phyloP scores from a whole-genome alignment of 2,888 invertebrate genomes.

The Microplitis deprimator region DNA sequence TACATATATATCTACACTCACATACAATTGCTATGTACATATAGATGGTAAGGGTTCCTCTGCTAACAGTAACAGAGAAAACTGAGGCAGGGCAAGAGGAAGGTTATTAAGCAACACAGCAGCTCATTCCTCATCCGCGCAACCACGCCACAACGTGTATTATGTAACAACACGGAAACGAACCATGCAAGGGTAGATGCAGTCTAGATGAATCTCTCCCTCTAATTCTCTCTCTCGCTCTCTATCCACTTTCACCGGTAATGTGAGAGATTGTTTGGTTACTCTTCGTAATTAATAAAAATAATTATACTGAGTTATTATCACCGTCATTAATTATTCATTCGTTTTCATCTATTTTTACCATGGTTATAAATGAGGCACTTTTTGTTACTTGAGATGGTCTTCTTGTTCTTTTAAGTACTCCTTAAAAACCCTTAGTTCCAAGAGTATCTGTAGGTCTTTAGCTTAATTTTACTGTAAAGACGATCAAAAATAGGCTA shows the following conservation, averaged over 20 bases:
- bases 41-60: constrained; percentile 8
- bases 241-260: constrained; percentile 15
- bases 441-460: too few species aligned
- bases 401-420: not conserved
- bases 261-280: constrained; percentile 15
- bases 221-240: constrained; percentile 15
- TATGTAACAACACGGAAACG: constrained; percentile 71
- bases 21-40: not conserved
- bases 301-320: constrained; percentile 30
- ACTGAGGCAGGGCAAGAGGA: constrained; percentile 50
- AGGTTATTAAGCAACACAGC: constrained; percentile 70
- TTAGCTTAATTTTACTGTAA: too few species aligned
- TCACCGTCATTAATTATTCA: constrained; percentile 19
- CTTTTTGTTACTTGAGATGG: constrained; percentile 14
- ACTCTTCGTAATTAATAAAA: constrained; percentile 30
- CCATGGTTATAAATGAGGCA: not conserved
- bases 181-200: constrained; percentile 60
- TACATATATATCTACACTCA: not conserved
- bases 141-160: constrained; percentile 70
- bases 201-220: constrained; percentile 47
- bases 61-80: constrained; percentile 41
- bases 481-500: too few species aligned
- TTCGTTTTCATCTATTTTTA: constrained; percentile 16
- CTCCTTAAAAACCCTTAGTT: not conserved
- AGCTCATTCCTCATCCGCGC: constrained; percentile 70